Percentiles rank a stretch among this genome's conserved stretches.
Conservation (phyloP, 2,113 vertebrate species). For the Upupa epops region DNA sequence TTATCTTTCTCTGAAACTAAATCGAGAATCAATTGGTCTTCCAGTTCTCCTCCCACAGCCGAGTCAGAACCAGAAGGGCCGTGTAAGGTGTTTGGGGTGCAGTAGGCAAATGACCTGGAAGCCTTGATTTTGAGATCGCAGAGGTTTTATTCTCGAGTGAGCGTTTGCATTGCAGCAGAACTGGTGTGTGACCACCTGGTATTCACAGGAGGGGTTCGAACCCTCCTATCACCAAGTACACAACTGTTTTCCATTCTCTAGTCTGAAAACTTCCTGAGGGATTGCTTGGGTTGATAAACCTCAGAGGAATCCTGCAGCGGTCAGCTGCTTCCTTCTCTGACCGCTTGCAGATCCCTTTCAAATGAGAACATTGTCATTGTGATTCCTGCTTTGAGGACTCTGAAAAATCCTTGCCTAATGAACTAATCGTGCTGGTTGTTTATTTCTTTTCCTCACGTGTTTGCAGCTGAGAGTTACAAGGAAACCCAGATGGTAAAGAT, state of each 20-base stretch:
- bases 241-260: neutral
- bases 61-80: neutral
- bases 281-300: constrained; percentile 12
- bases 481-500: constrained; percentile 86
- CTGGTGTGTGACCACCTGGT: neutral
- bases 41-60: neutral
- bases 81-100: neutral
- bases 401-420: constrained; percentile 37
- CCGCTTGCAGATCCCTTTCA: neutral
- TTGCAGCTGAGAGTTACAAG: constrained; percentile 91
- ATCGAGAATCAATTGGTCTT: neutral
- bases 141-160: neutral
- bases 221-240: neutral
- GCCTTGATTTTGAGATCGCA: neutral
- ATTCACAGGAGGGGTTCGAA: neutral
- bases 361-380: neutral
- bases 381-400: constrained; percentile 19
- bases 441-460: neutral
- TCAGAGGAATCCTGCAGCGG: neutral
- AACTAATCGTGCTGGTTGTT: constrained; percentile 12
- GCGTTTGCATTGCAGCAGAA: neutral
- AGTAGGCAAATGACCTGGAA: neutral
- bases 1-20: neutral
- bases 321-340: constrained; percentile 18
- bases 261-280: constrained; percentile 26